These are phyloP conservation scores for Leptopilina boulardi DNA, from an alignment of 1,140 invertebrate genomes.

Conservation along the genomic window DNA sequence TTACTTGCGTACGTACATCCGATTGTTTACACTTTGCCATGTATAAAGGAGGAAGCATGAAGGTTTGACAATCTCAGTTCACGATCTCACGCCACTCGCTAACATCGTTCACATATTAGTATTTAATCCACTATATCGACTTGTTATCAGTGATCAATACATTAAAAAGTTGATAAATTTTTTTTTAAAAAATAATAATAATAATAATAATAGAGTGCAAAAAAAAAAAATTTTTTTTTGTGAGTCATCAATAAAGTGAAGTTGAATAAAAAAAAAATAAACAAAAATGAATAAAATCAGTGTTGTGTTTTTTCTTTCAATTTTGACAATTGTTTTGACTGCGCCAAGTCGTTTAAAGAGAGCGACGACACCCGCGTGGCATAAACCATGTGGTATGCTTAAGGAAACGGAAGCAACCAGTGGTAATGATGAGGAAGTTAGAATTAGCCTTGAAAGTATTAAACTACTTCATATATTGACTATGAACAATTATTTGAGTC, in stretches of 20 bases:
- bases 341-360: slow-evolving; percentile 45
- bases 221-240: too few species aligned
- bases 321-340: slow-evolving; percentile 10
- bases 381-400: slow-evolving; percentile 64
- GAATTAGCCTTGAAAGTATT: slow-evolving; percentile 55
- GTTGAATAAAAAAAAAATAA: neutral
- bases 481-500: slow-evolving; percentile 64
- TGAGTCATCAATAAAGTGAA: slow-evolving; percentile 21
- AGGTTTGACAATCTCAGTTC: slow-evolving; percentile 74
- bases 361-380: slow-evolving; percentile 62
- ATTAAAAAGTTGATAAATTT: neutral
- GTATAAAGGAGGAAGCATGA: slow-evolving; percentile 72
- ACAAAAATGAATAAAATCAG: slow-evolving; percentile 36
- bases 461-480: slow-evolving; percentile 65
- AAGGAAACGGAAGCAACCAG: slow-evolving; percentile 40
- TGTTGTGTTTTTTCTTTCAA: slow-evolving; percentile 37
- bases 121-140: neutral
- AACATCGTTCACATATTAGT: slow-evolving; percentile 45
- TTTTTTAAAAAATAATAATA: neutral
- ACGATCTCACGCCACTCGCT: slow-evolving; percentile 55
- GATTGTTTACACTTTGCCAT: slow-evolving; percentile 73
- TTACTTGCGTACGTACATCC: slow-evolving; percentile 64
- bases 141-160: neutral
- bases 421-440: slow-evolving; percentile 54
- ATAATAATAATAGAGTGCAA: slow-evolving; percentile 18